phyloP scores from a whole-genome alignment of 2,113 vertebrate species.

The Indicator maculatus region DNA sequence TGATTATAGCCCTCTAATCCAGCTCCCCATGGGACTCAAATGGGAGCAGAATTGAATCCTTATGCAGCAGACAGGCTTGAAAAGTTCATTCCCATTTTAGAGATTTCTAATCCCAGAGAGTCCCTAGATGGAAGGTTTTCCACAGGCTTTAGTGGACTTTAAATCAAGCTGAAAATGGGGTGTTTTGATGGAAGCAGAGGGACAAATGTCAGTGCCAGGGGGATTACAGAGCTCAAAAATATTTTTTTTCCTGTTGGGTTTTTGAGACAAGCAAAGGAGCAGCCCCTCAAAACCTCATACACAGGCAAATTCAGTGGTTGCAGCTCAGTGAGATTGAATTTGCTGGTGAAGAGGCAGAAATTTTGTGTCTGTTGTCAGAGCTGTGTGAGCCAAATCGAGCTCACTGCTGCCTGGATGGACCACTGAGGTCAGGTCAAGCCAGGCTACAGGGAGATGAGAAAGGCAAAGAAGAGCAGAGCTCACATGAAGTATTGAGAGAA shows the following conservation, averaged over 20 bases:
- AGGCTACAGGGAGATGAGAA: background rate
- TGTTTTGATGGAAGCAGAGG: background rate
- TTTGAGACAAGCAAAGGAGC: background rate
- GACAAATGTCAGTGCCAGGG: background rate
- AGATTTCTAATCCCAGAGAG: conserved; percentile 20
- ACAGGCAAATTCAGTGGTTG: background rate
- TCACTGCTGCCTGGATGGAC: accelerated
- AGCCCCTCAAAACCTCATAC: background rate
- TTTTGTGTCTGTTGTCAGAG: background rate
- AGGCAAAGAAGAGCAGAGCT: background rate
- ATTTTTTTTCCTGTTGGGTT: background rate
- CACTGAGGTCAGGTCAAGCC: background rate
- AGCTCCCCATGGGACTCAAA: background rate
- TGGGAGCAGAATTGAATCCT: background rate
- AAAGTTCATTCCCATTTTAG: conserved; percentile 1
- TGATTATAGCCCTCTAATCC: background rate
- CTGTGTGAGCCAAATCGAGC: accelerated
- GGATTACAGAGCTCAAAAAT: background rate
- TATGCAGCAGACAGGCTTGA: background rate
- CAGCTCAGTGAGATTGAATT: background rate
- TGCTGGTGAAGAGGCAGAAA: background rate
- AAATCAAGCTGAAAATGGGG: background rate
- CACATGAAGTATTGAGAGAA: background rate
- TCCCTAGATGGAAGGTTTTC: conserved; percentile 31
- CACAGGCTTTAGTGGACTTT: background rate